Conservation (phyloP, 2,113 vertebrate species). For the Heterocephalus glaber region DNA sequence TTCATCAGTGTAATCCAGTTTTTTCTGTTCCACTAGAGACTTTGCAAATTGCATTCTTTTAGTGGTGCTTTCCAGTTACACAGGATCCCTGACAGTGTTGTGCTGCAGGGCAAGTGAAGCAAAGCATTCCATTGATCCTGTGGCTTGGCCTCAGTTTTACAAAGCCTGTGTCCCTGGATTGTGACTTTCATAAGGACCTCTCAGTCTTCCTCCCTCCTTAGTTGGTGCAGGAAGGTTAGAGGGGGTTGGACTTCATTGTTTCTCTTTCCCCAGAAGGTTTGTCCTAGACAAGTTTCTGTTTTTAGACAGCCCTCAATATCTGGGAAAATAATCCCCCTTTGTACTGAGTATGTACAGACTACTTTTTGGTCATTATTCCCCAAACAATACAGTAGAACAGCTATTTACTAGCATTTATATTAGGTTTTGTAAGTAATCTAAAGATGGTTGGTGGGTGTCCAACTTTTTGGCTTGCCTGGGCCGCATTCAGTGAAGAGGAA, state of each 20-base stretch:
- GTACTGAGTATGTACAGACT: not conserved
- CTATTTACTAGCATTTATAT: not conserved
- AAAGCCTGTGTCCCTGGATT: not conserved
- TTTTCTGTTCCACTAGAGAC: not conserved
- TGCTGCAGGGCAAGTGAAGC: not conserved
- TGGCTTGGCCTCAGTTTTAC: not conserved
- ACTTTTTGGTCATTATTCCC: not conserved
- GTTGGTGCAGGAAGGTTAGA: not conserved
- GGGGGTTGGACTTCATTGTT: not conserved
- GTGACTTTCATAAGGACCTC: not conserved
- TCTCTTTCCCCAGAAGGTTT: not conserved
- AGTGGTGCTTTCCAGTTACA: not conserved
- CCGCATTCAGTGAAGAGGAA: not conserved
- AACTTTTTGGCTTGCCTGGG: not conserved
- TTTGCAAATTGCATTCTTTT: not conserved
- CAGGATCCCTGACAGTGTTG: too few relatives aligned
- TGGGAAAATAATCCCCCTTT: not conserved
- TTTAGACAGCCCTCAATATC: not conserved
- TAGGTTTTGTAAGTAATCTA: not conserved
- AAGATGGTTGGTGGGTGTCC: not conserved
- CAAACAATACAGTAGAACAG: not conserved
- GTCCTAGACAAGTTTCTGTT: too few relatives aligned
- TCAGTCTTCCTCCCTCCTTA: not conserved
- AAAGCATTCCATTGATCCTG: not conserved
- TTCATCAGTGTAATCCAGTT: not conserved